Evolutionary conservation across 1,140 invertebrate species (phyloP).

Genomic region (Pteromalus puparum): DNA sequence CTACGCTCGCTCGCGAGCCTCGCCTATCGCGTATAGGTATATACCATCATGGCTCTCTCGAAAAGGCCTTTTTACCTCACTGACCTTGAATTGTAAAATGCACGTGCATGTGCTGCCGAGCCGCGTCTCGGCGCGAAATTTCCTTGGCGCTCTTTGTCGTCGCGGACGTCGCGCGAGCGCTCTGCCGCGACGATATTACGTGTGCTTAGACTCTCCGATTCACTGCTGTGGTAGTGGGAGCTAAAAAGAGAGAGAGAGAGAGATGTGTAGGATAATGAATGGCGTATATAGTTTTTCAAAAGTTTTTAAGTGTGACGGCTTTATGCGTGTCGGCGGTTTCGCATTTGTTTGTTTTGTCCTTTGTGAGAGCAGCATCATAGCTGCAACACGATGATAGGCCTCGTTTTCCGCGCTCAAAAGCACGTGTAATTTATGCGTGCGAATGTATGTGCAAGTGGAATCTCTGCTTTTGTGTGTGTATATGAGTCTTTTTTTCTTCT

Average conservation of each 20-base stretch:
- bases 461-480: too few species aligned
- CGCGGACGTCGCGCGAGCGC: not conserved
- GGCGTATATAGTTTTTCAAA: not conserved
- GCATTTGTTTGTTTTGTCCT: too few species aligned
- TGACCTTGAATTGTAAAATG: slow-evolving; percentile 64
- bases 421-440: not conserved
- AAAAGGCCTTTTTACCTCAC: slow-evolving; percentile 74
- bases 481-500: not conserved
- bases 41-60: too few species aligned
- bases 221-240: too few species aligned
- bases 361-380: too few species aligned
- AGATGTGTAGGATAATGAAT: not conserved
- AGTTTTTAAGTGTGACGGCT: not conserved
- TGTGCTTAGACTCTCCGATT: too few species aligned
- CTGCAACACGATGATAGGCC: not conserved
- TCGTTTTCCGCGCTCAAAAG: not conserved
- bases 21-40: slow-evolving; percentile 57
- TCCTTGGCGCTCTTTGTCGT: slow-evolving; percentile 4
- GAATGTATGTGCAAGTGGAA: too few species aligned
- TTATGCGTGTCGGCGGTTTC: not conserved
- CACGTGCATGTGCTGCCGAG: not conserved
- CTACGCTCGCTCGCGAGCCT: slow-evolving; percentile 39
- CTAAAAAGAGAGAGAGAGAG: too few species aligned
- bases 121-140: slow-evolving; percentile 27
- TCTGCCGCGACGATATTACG: slow-evolving; percentile 9